Conservation (phyloP, 2,113 vertebrate species). For the zebrafish (Danio rerio) region GRCz12tu NC_133187.1:31493001-31493500, state of each 20-base stretch:
- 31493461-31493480: too few species aligned
- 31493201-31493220: background rate
- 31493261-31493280: background rate
- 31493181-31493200: background rate
- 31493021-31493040: conserved; percentile 48
- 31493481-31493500: too few species aligned
- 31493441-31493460: too few species aligned
- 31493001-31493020: conserved; percentile 53
- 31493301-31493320: background rate
- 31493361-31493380: background rate
- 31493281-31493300: background rate
- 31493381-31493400: background rate
- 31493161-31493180: background rate
- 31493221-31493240: conserved; percentile 21
- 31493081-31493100: conserved; percentile 54
- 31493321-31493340: background rate
- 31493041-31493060: conserved; percentile 45
- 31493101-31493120: conserved; percentile 22
- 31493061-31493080: conserved; percentile 47
- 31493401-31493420: too few species aligned
- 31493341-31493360: background rate
- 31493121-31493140: conserved; percentile 26
- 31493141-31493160: background rate
- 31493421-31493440: too few species aligned
- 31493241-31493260: background rate